These are phyloP conservation scores for Hydroisotoma schaefferi DNA, from an alignment of 2,888 invertebrate species.

Conservation along the genomic window DNA sequence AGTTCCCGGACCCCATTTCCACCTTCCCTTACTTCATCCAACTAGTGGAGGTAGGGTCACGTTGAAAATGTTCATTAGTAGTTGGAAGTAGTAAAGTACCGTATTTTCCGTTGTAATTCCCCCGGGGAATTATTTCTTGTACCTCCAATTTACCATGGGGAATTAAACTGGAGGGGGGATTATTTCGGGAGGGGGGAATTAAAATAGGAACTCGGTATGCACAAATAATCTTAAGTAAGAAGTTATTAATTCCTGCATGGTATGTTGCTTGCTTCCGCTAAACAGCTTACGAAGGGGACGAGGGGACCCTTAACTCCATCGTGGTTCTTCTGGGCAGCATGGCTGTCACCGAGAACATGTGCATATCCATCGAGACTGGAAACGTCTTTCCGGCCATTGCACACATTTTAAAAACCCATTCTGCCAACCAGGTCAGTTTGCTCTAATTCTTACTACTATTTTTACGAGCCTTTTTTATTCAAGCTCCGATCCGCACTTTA, in stretches of 20 bases:
- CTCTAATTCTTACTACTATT: background rate
- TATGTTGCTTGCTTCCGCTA: too few species aligned
- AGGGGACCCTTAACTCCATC: constrained; percentile 37
- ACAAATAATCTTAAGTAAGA: too few species aligned
- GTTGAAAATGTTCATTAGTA: too few species aligned
- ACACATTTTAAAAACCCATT: constrained; percentile 25
- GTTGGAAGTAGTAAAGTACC: too few species aligned
- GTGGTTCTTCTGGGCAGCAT: constrained; percentile 35
- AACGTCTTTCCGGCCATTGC: constrained; percentile 33
- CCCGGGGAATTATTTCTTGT: too few species aligned
- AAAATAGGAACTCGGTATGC: background rate
- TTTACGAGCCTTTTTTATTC: background rate
- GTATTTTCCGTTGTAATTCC: background rate
- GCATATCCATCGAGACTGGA: constrained; percentile 26
- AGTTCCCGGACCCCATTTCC: background rate
- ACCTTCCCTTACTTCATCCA: background rate
- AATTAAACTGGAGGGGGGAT: too few species aligned
- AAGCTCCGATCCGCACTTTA: too few species aligned
- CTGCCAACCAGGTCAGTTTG: constrained; percentile 13
- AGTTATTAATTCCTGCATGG: too few species aligned
- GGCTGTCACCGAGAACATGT: constrained; percentile 35
- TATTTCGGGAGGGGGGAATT: background rate
- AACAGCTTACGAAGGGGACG: constrained; percentile 21
- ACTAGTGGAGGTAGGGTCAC: too few species aligned
- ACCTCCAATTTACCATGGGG: too few species aligned